Conservation (phyloP, 2,888 invertebrate species). For the Dryomyza anilis region DNA sequence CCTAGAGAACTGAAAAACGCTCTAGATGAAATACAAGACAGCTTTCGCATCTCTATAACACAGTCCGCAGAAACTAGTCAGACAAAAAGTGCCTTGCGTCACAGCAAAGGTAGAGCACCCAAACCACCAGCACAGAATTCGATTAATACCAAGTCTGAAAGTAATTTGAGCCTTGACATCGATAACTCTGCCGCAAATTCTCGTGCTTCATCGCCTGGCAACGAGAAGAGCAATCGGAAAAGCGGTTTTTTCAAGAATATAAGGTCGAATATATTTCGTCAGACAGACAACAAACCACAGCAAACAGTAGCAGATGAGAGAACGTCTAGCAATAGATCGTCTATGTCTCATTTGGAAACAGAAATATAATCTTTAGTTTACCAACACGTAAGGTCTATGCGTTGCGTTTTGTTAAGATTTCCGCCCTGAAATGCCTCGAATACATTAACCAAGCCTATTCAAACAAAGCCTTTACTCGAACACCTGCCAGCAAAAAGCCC, state of each 20-base stretch:
- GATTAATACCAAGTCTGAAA: not conserved
- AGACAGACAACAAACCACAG: constrained; percentile 7
- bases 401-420: not conserved
- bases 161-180: not conserved
- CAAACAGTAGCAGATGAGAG: not conserved
- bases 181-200: constrained; percentile 9
- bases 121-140: constrained; percentile 44
- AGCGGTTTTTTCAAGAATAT: constrained; percentile 45
- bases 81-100: constrained; percentile 34
- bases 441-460: constrained; percentile 5
- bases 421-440: not conserved
- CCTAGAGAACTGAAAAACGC: constrained; percentile 46
- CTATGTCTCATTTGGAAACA: constrained; percentile 12
- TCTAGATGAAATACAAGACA: constrained; percentile 49
- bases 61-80: constrained; percentile 24
- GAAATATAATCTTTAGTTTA: constrained; percentile 12
- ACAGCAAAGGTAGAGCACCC: constrained; percentile 57
- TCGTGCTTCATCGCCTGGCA: constrained; percentile 8
- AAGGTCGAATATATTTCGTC: constrained; percentile 47
- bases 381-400: constrained; percentile 8
- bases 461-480: not conserved
- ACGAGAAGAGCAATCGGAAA: constrained; percentile 41
- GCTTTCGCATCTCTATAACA: constrained; percentile 47
- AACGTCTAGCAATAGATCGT: not conserved
- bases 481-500: too few relatives aligned